Evolutionary conservation across 1,140 invertebrate genomes (phyloP), one percentile per base, ranked within the genome.

Genomic region (Temnothorax nylanderi): DNA sequence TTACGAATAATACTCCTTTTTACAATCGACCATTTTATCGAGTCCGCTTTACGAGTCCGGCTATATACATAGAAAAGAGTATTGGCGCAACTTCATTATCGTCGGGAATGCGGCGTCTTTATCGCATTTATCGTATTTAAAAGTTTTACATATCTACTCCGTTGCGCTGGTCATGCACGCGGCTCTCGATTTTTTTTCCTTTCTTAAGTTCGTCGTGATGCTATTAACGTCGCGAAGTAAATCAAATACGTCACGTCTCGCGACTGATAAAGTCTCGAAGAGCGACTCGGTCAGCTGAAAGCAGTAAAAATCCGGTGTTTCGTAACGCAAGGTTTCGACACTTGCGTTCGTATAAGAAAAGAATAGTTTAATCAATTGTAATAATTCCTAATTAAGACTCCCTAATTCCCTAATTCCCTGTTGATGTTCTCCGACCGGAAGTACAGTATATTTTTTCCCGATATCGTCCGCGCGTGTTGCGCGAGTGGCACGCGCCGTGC

Each of bases 131-230:
- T 75, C n/a, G 13, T 75, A n/a, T 75, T 75, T 67, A 41, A 86
- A 54, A 86, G 18, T 75, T 74, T 49, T 64, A 32, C 34, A 13
- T 47, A 71, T 65, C 44, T n/a, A 26, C n/a, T 72, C 1, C 47
- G 54, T 89, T 89, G 87, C 60, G 88, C 75, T 88, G 87, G 87
- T 89, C 88, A 88, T 41, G 87, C 37, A 74, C 67, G 21, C 41
- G 34, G 67, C 51, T 58, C 51, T 67, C 16, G 4, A 13, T 6
- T 67, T 41, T 60, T 71, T 37, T 62, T 34, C 10, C 37, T 82
- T 32, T 72, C 21, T 51, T 6, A 37, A 58, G 26, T 26, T 44
- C 26, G 37, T 13, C 37, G 49, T n/a, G 13, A 16, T 34, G 49
- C 65, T 69, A 82, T 72, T 82, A 82, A 72, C 16, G 67, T 58